These are phyloP conservation scores for Orthosia cruda DNA, from an alignment of 2,888 invertebrate species.

Conservation along the genomic window DNA sequence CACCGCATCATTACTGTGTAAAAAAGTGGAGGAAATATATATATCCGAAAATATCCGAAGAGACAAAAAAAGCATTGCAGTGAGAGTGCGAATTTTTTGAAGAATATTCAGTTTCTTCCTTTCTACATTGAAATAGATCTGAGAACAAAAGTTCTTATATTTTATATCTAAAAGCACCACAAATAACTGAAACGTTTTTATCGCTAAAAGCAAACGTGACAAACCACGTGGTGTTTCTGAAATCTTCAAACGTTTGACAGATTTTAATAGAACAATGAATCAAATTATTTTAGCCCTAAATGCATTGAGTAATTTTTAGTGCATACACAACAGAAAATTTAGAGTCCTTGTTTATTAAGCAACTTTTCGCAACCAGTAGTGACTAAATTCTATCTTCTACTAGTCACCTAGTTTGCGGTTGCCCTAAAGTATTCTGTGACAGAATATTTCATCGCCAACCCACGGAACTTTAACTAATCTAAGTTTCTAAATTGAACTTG, in stretches of 20 bases:
- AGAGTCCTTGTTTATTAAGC: background rate
- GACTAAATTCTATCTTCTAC: background rate
- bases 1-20: too few species aligned
- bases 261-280: too few species aligned
- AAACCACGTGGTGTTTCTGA: too few species aligned
- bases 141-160: background rate
- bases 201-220: too few species aligned
- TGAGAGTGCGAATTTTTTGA: too few species aligned
- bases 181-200: too few species aligned
- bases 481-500: conserved; percentile 39
- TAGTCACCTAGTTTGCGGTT: conserved; percentile 4
- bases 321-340: background rate
- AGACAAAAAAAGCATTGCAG: background rate
- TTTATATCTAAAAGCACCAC: background rate
- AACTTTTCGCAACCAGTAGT: background rate
- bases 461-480: conserved; percentile 27
- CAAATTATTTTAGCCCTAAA: too few species aligned
- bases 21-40: too few species aligned
- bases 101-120: too few species aligned
- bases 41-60: background rate
- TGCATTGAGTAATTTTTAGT: too few species aligned
- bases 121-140: too few species aligned
- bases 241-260: too few species aligned
- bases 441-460: conserved; percentile 14
- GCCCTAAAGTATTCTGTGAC: background rate